Conservation (phyloP, 2,797 vertebrate genomes). For the Cryptoprocta ferox region DNA sequence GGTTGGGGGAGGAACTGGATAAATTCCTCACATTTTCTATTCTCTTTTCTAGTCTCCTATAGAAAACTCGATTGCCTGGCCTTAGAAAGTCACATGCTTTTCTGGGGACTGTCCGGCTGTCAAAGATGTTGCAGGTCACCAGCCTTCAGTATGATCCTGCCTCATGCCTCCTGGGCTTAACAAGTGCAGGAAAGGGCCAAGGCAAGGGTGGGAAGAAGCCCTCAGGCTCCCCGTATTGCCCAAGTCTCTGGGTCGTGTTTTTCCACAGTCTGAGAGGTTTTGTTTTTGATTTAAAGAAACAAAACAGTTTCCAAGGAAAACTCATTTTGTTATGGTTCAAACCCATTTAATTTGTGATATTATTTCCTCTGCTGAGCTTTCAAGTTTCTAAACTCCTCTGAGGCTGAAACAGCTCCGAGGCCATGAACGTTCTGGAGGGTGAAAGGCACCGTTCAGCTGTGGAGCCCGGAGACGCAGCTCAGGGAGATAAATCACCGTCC, state of each 20-base stretch:
- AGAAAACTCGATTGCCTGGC: background rate
- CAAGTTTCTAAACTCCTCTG: conserved; percentile 51
- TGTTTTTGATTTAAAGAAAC: conserved; percentile 78
- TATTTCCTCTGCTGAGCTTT: conserved; percentile 68
- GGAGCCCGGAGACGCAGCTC: background rate
- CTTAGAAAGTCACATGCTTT: background rate
- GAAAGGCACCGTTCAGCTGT: background rate
- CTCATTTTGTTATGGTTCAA: conserved; percentile 71
- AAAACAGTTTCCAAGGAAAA: conserved; percentile 76
- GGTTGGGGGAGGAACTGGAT: background rate
- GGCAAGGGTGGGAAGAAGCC: background rate
- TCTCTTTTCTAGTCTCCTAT: background rate
- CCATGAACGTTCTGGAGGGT: background rate
- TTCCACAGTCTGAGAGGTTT: conserved; percentile 59
- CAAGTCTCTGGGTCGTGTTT: conserved; percentile 50
- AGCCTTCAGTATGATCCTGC: background rate
- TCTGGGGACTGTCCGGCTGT: background rate
- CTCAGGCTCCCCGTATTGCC: background rate
- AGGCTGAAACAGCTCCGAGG: background rate
- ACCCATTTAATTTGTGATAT: conserved; percentile 70
- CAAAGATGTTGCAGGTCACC: background rate
- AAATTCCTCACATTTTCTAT: background rate
- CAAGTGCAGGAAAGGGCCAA: background rate
- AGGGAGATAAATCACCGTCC: conserved; percentile 48
- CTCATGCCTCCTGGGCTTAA: background rate